These are phyloP conservation scores for Nansenia antarctica DNA, from an alignment of 2,113 vertebrate genomes.

Conservation along the genomic window DNA sequence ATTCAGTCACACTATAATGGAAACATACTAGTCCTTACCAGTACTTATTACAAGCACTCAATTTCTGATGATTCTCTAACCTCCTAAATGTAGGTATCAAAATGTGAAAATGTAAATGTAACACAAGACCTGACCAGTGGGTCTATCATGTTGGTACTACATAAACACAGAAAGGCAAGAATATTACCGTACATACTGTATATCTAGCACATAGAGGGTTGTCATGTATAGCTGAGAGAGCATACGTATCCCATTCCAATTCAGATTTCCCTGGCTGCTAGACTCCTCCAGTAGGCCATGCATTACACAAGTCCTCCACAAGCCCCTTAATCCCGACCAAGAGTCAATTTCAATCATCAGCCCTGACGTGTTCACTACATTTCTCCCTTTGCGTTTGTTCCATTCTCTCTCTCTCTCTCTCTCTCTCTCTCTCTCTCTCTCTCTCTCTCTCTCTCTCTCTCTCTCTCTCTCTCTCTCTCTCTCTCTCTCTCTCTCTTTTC, in stretches of 20 bases:
- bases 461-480: background rate
- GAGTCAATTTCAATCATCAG: constrained; percentile 35
- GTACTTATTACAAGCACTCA: too few relatives aligned
- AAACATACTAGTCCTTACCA: too few relatives aligned
- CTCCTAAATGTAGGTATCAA: too few relatives aligned
- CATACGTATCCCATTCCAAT: constrained; percentile 22
- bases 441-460: constrained; percentile 7
- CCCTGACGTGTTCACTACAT: background rate
- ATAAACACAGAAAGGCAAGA: background rate
- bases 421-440: background rate
- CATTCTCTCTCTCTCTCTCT: background rate
- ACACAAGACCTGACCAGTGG: too few relatives aligned
- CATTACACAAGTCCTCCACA: constrained; percentile 20
- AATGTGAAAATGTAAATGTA: too few relatives aligned
- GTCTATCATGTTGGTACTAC: background rate
- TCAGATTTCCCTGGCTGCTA: constrained; percentile 26
- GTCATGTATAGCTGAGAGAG: background rate
- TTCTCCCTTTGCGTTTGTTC: background rate
- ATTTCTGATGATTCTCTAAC: too few relatives aligned
- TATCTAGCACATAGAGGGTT: constrained; percentile 35
- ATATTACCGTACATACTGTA: constrained; percentile 14
- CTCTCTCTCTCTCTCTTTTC: background rate
- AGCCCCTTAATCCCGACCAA: constrained; percentile 45
- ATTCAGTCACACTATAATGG: too few relatives aligned
- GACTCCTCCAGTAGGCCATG: background rate